Evolutionary conservation across 2,888 invertebrate genomes (phyloP).

Genomic region (Caenorhabditis sp.): DNA sequence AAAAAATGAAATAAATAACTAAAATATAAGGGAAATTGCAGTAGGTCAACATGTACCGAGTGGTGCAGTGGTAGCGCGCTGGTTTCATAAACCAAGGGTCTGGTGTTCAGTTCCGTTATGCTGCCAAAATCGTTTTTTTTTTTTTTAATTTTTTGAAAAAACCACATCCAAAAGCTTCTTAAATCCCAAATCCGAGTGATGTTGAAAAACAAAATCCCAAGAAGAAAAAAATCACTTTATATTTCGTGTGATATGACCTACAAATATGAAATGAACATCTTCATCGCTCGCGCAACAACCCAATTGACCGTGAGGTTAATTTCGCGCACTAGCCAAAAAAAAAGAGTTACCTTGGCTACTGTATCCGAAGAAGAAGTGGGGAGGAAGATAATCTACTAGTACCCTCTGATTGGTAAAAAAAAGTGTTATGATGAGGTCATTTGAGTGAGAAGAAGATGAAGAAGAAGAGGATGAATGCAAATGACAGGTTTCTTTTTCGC

Average conservation of each 20-base stretch:
- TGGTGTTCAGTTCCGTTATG: no score
- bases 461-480: neutral
- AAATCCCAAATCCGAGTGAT: no score
- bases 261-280: neutral
- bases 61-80: neutral
- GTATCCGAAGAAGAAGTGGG: neutral
- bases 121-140: no score
- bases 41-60: no score
- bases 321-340: neutral
- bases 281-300: neutral
- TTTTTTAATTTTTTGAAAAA: no score
- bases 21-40: no score
- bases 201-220: no score
- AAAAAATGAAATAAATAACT: neutral
- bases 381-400: neutral
- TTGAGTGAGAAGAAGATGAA: neutral
- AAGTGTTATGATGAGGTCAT: slow-evolving; percentile 1
- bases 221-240: no score
- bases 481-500: neutral
- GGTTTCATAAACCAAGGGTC: no score
- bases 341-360: neutral
- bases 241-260: neutral
- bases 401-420: neutral
- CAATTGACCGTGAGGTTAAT: slow-evolving; percentile 1
- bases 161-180: no score